These are phyloP conservation scores for Cephus sareptanus DNA, from an alignment of 2,888 invertebrate genomes.

Conservation along the genomic window DNA sequence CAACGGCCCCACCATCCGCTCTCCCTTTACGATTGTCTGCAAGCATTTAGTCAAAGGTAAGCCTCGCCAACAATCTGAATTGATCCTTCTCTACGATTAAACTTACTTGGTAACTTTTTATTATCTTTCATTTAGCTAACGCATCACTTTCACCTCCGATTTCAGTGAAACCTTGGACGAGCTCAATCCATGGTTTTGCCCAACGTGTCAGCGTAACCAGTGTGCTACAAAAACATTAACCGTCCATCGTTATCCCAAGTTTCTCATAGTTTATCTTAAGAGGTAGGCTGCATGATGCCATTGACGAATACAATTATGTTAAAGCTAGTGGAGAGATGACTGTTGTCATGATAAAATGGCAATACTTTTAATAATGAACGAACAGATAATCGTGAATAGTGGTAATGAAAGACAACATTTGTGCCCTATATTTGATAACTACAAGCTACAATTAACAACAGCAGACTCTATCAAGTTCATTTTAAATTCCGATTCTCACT, in stretches of 20 bases:
- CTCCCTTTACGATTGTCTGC: slow-evolving; percentile 72
- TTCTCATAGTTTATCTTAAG: slow-evolving; percentile 74
- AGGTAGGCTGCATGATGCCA: slow-evolving; percentile 51
- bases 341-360: no score
- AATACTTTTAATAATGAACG: not conserved
- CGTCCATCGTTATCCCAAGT: slow-evolving; percentile 74
- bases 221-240: slow-evolving; percentile 75
- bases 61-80: not conserved
- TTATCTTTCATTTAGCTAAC: not conserved
- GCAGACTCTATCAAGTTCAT: not conserved
- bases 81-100: not conserved
- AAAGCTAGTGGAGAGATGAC: no score
- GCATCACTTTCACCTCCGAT: slow-evolving; percentile 17
- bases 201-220: slow-evolving; percentile 71
- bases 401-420: no score
- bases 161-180: slow-evolving; percentile 73
- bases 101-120: not conserved
- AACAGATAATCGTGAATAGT: not conserved
- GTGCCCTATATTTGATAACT: not conserved
- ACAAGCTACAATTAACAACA: not conserved
- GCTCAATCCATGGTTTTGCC: slow-evolving; percentile 76
- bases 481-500: not conserved
- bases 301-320: not conserved
- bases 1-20: slow-evolving; percentile 68
- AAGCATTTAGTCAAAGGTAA: slow-evolving; percentile 73